Evolutionary conservation across 2,113 vertebrate species (phyloP).

Genomic region (Opisthocomus hoazin): DNA sequence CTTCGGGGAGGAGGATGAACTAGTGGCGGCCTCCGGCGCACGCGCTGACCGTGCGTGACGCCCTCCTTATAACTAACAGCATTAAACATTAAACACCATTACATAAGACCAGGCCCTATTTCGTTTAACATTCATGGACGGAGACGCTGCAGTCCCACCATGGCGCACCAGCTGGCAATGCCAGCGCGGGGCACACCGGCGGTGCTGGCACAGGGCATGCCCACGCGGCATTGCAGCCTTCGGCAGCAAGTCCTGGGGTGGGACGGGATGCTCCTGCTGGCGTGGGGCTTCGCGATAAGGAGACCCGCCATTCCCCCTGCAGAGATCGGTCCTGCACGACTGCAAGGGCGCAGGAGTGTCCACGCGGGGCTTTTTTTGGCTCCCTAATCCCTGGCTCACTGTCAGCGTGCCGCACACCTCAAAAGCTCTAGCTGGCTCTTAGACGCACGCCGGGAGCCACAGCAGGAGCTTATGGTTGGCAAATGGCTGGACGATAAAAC

Average conservation of each 20-base stretch:
- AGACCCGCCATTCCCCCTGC: background rate
- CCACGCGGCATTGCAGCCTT: accelerated
- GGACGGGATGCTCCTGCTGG: background rate
- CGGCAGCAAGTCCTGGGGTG: background rate
- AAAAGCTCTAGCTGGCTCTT: background rate
- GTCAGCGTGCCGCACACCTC: background rate
- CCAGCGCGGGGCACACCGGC: background rate
- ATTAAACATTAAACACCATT: conserved; percentile 48
- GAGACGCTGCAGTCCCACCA: background rate
- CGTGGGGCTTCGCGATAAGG: accelerated
- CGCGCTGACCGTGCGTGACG: background rate
- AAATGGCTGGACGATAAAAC: background rate
- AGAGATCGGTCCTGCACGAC: background rate
- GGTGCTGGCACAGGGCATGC: background rate
- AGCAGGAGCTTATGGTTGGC: background rate
- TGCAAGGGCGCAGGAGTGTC: background rate
- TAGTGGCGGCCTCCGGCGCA: background rate
- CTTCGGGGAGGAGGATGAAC: background rate
- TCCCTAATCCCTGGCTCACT: background rate
- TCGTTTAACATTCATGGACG: background rate
- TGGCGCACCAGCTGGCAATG: accelerated
- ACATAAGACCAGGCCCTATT: conserved; percentile 18
- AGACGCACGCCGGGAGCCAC: accelerated
- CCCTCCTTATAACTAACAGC: background rate
- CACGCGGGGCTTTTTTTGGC: background rate